Conservation (phyloP, 2,113 vertebrate genomes). For the Corvus cornix region DNA sequence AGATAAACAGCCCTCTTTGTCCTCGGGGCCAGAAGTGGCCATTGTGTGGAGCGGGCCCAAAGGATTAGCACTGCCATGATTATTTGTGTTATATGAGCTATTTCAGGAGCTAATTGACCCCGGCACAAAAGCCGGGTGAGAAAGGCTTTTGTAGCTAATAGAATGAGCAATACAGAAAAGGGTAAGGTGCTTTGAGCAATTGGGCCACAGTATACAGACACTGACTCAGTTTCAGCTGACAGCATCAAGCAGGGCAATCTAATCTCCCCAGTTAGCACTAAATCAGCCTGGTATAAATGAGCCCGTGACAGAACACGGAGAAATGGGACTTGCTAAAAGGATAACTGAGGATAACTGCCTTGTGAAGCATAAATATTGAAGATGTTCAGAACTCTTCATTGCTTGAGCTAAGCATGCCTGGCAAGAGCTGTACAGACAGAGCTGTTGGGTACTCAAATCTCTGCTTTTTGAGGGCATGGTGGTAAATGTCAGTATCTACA, state of each 20-base stretch:
- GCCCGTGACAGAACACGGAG: constrained; percentile 64
- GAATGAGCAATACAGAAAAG: constrained; percentile 65
- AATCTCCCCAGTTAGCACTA: constrained; percentile 69
- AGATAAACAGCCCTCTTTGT: constrained; percentile 63
- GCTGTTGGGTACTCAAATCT: not conserved
- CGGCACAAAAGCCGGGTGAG: constrained; percentile 59
- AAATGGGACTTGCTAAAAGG: constrained; percentile 64
- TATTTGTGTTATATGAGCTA: constrained; percentile 65
- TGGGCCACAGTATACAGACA: constrained; percentile 54
- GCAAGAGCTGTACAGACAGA: not conserved
- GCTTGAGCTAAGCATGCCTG: not conserved
- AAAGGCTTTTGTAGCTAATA: constrained; percentile 72
- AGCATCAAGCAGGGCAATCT: constrained; percentile 64
- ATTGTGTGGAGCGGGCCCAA: constrained; percentile 45
- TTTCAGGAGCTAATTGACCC: constrained; percentile 70
- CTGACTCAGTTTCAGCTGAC: constrained; percentile 64
- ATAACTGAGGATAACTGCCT: constrained; percentile 68
- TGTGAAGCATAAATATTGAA: constrained; percentile 56
- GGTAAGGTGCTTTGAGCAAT: constrained; percentile 64
- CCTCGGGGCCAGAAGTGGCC: constrained; percentile 54
- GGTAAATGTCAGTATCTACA: not conserved
- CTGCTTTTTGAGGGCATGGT: not conserved
- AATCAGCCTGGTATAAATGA: constrained; percentile 61
- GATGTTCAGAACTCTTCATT: not conserved
- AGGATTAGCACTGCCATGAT: constrained; percentile 57